Percentiles rank a stretch among this genome's conserved stretches.
Conservation (phyloP, 2,113 vertebrate species). For the Labeo catla region DNA sequence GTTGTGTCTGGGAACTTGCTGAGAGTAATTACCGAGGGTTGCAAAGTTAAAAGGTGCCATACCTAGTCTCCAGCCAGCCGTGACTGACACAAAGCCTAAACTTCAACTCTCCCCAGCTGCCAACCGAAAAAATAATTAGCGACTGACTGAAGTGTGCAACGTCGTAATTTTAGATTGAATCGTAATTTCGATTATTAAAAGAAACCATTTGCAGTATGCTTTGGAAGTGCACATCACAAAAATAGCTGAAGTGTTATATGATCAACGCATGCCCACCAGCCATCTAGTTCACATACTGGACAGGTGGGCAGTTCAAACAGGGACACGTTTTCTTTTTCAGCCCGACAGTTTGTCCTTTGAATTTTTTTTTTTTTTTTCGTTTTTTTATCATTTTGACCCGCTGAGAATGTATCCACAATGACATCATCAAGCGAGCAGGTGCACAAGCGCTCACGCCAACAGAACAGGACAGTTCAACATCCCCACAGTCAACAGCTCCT, state of each 20-base stretch:
- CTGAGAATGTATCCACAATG: slow-evolving; percentile 6
- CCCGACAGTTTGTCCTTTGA: slow-evolving; percentile 8
- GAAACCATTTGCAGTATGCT: slow-evolving; percentile 42
- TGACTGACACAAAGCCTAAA: slow-evolving; percentile 91
- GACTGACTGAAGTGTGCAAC: slow-evolving; percentile 33
- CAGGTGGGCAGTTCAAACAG: slow-evolving; percentile 59
- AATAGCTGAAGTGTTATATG: slow-evolving; percentile 71
- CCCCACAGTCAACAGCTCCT: not conserved
- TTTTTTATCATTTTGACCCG: slow-evolving; percentile 9
- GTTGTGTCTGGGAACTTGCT: slow-evolving; percentile 87
- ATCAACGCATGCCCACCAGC: slow-evolving; percentile 68
- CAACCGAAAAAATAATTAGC: slow-evolving; percentile 65
- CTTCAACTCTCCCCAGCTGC: slow-evolving; percentile 86
- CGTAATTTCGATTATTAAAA: not conserved
- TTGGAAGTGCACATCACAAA: slow-evolving; percentile 62
- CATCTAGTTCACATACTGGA: slow-evolving; percentile 66
- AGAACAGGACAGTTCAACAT: slow-evolving; percentile 4
- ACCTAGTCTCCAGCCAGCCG: slow-evolving; percentile 89
- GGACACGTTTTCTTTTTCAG: slow-evolving; percentile 13
- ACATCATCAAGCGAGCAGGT: slow-evolving; percentile 31
- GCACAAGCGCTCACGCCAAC: not conserved
- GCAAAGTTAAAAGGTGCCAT: slow-evolving; percentile 96
- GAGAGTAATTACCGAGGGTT: slow-evolving; percentile 92
- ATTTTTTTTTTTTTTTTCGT: not conserved
- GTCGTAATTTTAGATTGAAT: not conserved